A percentile compares a stretch with the other conserved stretches of the same genome.
These are phyloP conservation scores for Trichoplusia ni DNA, from an alignment of 1,140 invertebrate species.

Conservation along the genomic window DNA sequence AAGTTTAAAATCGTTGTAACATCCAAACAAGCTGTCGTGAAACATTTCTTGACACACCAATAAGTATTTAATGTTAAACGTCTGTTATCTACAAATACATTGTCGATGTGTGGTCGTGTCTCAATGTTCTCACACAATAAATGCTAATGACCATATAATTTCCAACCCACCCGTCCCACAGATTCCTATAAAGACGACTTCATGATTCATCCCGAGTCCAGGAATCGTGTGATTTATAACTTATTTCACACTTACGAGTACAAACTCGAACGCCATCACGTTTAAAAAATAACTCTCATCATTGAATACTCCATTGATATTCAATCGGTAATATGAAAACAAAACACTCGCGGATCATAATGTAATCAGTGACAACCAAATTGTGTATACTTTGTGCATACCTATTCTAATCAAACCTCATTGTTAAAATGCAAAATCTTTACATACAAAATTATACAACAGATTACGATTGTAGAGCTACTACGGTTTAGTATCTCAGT, in stretches of 20 bases:
- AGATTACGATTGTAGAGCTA: no score
- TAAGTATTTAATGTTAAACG: no score
- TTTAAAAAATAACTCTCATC: conserved; percentile 11
- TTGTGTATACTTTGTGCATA: background rate
- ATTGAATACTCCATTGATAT: conserved; percentile 10
- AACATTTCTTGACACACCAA: no score
- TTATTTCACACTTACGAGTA: conserved; percentile 9
- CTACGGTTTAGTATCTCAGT: no score
- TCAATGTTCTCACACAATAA: conserved; percentile 18
- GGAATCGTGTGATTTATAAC: conserved; percentile 26
- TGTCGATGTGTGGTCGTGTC: conserved; percentile 22
- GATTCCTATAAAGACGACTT: conserved; percentile 6
- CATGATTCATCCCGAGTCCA: conserved; percentile 24
- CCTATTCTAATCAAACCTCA: no score
- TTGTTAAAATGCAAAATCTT: no score
- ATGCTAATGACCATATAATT: conserved; percentile 22
- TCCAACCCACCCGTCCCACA: conserved; percentile 12
- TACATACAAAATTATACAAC: no score
- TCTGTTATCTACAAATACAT: background rate
- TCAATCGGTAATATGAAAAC: background rate
- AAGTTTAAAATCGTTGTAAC: background rate
- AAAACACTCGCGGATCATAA: background rate
- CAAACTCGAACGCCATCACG: conserved; percentile 14
- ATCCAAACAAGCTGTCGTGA: background rate
- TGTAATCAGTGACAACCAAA: background rate